These are phyloP conservation scores for Phanerotoma sp. DNA, from an alignment of 2,888 invertebrate genomes.

Conservation along the genomic window DNA sequence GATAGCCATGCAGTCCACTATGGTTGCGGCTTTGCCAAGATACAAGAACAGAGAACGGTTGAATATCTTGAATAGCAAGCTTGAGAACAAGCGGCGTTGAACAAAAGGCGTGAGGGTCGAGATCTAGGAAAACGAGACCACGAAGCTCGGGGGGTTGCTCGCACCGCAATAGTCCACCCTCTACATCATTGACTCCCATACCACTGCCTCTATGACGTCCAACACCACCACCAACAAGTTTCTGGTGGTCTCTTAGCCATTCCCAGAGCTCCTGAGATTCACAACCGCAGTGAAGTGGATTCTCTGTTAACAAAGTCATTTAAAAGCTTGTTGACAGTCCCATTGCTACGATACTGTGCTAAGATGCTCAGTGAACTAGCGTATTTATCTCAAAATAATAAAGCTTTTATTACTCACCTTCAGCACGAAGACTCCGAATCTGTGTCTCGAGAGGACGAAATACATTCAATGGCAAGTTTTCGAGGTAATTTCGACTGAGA, in stretches of 20 bases:
- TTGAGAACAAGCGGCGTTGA: slow-evolving; percentile 81
- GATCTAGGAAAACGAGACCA: slow-evolving; percentile 73
- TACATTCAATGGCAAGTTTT: slow-evolving; percentile 76
- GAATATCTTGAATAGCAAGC: slow-evolving; percentile 86
- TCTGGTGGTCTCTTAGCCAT: slow-evolving; percentile 87
- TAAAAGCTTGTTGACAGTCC: neutral
- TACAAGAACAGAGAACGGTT: slow-evolving; percentile 82
- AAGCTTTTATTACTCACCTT: slow-evolving; percentile 66
- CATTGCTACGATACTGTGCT: neutral
- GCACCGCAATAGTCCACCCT: slow-evolving; percentile 65
- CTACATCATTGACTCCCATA: slow-evolving; percentile 48
- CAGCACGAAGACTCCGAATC: slow-evolving; percentile 73
- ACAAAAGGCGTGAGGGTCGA: slow-evolving; percentile 81
- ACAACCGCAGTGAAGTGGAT: slow-evolving; percentile 87
- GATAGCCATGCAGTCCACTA: slow-evolving; percentile 81
- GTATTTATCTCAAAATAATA: slow-evolving; percentile 1
- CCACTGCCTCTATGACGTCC: slow-evolving; percentile 34
- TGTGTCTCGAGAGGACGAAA: slow-evolving; percentile 80
- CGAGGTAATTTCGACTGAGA: slow-evolving; percentile 80
- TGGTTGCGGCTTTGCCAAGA: slow-evolving; percentile 91
- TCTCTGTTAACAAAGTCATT: slow-evolving; percentile 64
- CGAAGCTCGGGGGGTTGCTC: slow-evolving; percentile 81
- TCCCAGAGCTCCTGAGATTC: slow-evolving; percentile 89
- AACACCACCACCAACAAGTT: slow-evolving; percentile 65
- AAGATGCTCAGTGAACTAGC: neutral